Evolutionary conservation across 2,888 invertebrate species (phyloP).

Genomic region (Euphydryas editha): DNA sequence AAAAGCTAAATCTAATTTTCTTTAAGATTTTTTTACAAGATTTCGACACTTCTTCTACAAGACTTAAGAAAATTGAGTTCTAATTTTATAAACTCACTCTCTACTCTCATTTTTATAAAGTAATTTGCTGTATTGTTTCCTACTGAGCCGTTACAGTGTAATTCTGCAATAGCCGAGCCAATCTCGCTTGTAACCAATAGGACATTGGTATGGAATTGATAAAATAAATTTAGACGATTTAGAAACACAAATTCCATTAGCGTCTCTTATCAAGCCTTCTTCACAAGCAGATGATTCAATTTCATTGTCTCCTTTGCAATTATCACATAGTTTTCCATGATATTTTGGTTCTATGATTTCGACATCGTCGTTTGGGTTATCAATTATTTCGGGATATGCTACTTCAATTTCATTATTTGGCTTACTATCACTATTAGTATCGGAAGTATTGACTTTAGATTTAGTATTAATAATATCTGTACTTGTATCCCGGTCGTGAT

Average conservation of each 20-base stretch:
- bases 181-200: constrained; percentile 64
- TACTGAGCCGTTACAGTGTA: constrained; percentile 45
- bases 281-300: constrained; percentile 49
- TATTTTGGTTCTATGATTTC: constrained; percentile 67
- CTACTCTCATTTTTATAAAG: no score
- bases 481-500: constrained; percentile 18
- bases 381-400: constrained; percentile 20
- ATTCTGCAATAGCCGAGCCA: constrained; percentile 64
- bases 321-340: constrained; percentile 56
- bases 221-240: constrained; percentile 60
- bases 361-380: constrained; percentile 62
- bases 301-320: constrained; percentile 39
- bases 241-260: constrained; percentile 53
- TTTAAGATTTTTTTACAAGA: no score
- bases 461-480: constrained; percentile 11
- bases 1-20: no score
- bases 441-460: constrained; percentile 31
- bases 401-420: background rate
- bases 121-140: no score
- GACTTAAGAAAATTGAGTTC: no score
- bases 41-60: no score
- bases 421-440: constrained; percentile 8
- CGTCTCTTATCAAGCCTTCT: constrained; percentile 53
- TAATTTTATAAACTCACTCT: no score
- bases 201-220: constrained; percentile 67